Evolutionary conservation across 1,140 invertebrate species (phyloP).

Genomic region (Dolichoris vasculosae): DNA sequence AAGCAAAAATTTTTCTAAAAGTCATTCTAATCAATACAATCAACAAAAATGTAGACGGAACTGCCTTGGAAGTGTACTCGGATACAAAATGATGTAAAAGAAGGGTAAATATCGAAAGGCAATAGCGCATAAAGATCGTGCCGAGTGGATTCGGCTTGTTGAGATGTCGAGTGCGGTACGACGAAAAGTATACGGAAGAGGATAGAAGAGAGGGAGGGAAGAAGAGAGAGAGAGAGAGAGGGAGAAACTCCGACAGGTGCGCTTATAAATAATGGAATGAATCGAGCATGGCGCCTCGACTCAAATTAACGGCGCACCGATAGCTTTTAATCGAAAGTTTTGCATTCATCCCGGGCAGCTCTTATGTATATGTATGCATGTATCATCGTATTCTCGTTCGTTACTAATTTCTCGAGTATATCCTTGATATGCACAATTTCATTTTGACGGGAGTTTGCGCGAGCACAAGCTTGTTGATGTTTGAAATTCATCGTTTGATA

Average conservation of each 20-base stretch:
- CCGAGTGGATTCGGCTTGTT: slow-evolving; percentile 41
- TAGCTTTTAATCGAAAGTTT: slow-evolving; percentile 43
- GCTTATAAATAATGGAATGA: slow-evolving; percentile 47
- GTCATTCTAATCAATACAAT: not conserved
- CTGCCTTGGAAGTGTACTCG: slow-evolving; percentile 49
- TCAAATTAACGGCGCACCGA: slow-evolving; percentile 13
- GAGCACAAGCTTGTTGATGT: not conserved
- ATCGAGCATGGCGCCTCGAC: slow-evolving; percentile 34
- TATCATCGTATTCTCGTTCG: not conserved
- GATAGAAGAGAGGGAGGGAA: slow-evolving; percentile 65
- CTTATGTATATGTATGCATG: not conserved
- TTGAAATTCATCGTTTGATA: slow-evolving; percentile 11
- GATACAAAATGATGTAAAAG: slow-evolving; percentile 56
- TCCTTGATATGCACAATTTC: slow-evolving; percentile 16
- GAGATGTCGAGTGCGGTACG: slow-evolving; percentile 34
- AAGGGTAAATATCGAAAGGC: slow-evolving; percentile 42
- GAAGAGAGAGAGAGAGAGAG: slow-evolving; percentile 10
- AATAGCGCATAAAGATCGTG: slow-evolving; percentile 23
- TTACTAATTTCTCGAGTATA: slow-evolving; percentile 13
- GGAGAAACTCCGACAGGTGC: slow-evolving; percentile 58
- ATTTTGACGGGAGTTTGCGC: slow-evolving; percentile 1
- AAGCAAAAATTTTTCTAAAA: not conserved
- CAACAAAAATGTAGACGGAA: not conserved
- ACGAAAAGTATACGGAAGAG: slow-evolving; percentile 33
- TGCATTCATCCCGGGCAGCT: not conserved